Conservation (phyloP, 1,140 invertebrate genomes). For the Hermetia illucens region DNA sequence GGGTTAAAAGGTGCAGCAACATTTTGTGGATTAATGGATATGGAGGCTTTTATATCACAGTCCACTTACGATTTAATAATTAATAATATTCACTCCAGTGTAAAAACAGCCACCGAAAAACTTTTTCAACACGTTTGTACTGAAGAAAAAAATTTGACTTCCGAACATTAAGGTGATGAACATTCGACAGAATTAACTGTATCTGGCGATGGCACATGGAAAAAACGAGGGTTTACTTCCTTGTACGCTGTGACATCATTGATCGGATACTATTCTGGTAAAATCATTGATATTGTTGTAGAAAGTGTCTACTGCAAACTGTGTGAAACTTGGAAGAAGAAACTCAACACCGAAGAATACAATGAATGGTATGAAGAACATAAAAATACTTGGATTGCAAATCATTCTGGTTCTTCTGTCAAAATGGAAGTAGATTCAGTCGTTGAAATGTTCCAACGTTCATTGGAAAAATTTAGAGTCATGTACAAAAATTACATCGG, state of each 20-base stretch:
- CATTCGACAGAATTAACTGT: no score
- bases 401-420: neutral
- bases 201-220: no score
- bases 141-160: no score
- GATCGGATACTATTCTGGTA: neutral
- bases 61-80: no score
- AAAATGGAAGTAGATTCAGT: neutral
- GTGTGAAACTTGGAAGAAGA: neutral
- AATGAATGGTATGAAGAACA: neutral
- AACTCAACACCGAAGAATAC: neutral
- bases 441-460: neutral
- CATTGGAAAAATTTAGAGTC: constrained; percentile 1
- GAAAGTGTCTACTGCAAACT: neutral
- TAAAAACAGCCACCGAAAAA: no score
- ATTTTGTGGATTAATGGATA: no score
- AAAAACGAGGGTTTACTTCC: neutral
- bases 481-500: no score
- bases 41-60: no score
- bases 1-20: no score
- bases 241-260: neutral
- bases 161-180: no score
- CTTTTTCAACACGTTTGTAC: no score
- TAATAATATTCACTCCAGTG: no score
- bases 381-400: neutral
- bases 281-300: neutral